These are phyloP conservation scores for Oryzaephilus surinamensis DNA, from an alignment of 1,140 invertebrate genomes.

Conservation along the genomic window DNA sequence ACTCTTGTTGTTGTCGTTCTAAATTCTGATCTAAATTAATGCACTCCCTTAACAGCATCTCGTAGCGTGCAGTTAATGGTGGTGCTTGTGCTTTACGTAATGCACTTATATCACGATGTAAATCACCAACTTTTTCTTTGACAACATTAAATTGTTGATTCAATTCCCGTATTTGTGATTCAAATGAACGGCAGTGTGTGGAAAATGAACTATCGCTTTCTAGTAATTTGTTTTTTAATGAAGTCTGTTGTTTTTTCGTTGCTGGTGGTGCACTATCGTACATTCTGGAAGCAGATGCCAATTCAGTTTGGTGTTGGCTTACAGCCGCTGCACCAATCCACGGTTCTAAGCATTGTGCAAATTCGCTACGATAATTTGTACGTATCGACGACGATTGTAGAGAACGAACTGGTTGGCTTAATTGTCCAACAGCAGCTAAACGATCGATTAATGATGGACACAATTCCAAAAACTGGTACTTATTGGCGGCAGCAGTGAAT, in stretches of 20 bases:
- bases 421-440: constrained; percentile 49
- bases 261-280: constrained; percentile 34
- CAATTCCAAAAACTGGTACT: constrained; percentile 61
- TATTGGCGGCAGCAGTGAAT: constrained; percentile 55
- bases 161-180: constrained; percentile 48
- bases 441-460: constrained; percentile 56
- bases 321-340: constrained; percentile 42
- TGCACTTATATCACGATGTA: constrained; percentile 50
- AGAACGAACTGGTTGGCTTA: constrained; percentile 53
- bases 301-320: constrained; percentile 31
- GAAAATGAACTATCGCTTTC: constrained; percentile 50
- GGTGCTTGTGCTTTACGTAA: constrained; percentile 45
- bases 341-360: constrained; percentile 50
- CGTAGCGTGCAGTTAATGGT: constrained; percentile 45
- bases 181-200: constrained; percentile 54
- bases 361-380: constrained; percentile 53
- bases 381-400: constrained; percentile 47
- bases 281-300: constrained; percentile 28
- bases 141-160: constrained; percentile 51
- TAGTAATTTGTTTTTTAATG: constrained; percentile 37
- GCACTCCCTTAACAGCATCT: constrained; percentile 50
- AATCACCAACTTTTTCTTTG: constrained; percentile 51
- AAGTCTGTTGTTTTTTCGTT: constrained; percentile 38
- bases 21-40: constrained; percentile 50
- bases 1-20: constrained; percentile 50